phyloP scores from a whole-genome alignment of 2,113 vertebrate species.

The Eulemur macaco region DNA sequence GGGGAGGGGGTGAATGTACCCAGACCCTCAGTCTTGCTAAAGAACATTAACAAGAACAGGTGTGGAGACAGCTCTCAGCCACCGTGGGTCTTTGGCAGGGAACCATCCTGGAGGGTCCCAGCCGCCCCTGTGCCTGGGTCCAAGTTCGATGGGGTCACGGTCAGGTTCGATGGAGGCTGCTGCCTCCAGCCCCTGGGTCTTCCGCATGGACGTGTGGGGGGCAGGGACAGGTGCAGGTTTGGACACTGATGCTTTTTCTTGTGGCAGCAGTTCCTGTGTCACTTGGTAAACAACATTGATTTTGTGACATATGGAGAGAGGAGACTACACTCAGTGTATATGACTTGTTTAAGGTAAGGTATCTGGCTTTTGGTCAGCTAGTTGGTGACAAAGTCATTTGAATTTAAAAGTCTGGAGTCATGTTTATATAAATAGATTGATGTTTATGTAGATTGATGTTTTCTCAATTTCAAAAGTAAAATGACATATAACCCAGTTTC shows the following conservation, averaged over 20 bases:
- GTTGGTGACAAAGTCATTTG: too few species aligned
- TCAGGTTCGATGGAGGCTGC: too few species aligned
- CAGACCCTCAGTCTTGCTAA: rapidly evolving
- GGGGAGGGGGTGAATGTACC: too few species aligned
- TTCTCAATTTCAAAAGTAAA: neutral
- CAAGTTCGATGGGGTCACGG: neutral
- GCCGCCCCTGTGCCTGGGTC: neutral
- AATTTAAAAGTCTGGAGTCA: neutral
- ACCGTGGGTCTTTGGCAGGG: neutral
- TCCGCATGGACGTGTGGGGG: too few species aligned
- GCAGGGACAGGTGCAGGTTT: neutral
- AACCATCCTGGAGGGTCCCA: neutral
- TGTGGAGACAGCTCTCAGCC: neutral
- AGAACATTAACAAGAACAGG: rapidly evolving
- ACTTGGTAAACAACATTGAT: neutral
- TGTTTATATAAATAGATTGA: neutral
- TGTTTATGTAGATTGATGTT: too few species aligned
- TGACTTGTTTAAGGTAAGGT: neutral
- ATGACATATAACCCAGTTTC: too few species aligned
- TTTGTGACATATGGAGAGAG: too few species aligned
- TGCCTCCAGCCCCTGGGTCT: neutral
- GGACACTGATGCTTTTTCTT: neutral
- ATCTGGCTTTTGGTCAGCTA: neutral
- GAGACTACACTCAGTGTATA: neutral
- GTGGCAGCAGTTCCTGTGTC: rapidly evolving